Conservation (phyloP, 2,888 invertebrate species). For the Enoplolaimus lenunculus region DNA sequence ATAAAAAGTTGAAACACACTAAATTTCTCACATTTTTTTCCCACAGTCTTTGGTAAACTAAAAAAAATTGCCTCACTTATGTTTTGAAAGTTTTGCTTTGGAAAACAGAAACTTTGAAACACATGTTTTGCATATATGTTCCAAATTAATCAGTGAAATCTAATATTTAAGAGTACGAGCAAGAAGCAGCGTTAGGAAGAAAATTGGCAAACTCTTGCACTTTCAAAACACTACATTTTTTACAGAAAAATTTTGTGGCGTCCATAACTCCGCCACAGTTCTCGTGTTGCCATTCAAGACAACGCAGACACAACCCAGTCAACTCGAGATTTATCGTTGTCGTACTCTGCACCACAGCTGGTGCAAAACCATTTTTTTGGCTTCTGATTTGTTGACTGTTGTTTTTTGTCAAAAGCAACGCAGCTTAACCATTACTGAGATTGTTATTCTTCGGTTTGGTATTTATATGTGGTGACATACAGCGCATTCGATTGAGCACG, state of each 20-base stretch:
- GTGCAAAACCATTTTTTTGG: slow-evolving; percentile 6
- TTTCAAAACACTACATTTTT: neutral
- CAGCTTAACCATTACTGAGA: too few relatives aligned
- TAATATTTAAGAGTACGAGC: too few relatives aligned
- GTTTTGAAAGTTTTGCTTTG: too few relatives aligned
- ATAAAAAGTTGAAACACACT: too few relatives aligned
- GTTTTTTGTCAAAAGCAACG: too few relatives aligned
- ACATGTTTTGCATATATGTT: too few relatives aligned
- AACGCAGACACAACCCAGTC: neutral
- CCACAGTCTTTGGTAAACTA: too few relatives aligned
- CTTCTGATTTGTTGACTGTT: neutral
- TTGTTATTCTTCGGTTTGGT: neutral
- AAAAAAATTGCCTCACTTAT: too few relatives aligned
- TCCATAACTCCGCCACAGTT: slow-evolving; percentile 6
- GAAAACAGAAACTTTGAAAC: too few relatives aligned
- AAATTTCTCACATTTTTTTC: too few relatives aligned
- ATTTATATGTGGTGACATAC: neutral
- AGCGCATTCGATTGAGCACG: neutral
- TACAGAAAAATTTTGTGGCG: neutral
- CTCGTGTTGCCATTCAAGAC: slow-evolving; percentile 7
- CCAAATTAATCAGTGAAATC: too few relatives aligned
- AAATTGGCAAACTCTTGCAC: neutral
- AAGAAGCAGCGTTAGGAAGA: too few relatives aligned
- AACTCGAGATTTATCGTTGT: slow-evolving; percentile 1
- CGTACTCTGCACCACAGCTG: neutral